A percentile compares a stretch with the other conserved stretches of the same genome.
Evolutionary conservation across 2,113 vertebrate species (phyloP).

Genomic region (Pholis gunnellus): DNA sequence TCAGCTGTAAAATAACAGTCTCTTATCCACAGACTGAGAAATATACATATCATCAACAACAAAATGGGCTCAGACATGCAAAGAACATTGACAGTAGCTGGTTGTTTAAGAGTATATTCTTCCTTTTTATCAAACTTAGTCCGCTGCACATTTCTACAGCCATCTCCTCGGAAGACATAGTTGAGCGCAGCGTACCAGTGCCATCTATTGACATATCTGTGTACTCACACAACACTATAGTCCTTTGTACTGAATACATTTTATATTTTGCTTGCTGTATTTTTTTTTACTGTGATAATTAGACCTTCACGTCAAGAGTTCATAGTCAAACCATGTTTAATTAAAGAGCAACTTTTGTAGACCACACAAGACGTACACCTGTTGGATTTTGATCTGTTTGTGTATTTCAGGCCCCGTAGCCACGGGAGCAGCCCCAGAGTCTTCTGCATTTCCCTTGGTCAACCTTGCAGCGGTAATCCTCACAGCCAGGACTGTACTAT

Average conservation of each 20-base stretch:
- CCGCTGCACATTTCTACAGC: background rate
- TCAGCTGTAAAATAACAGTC: slow-evolving; percentile 25
- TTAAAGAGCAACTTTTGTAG: background rate
- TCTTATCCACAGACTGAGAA: slow-evolving; percentile 10
- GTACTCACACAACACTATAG: slow-evolving; percentile 18
- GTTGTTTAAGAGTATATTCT: slow-evolving; percentile 32
- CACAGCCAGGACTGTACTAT: slow-evolving; percentile 88
- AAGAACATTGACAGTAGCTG: slow-evolving; percentile 29
- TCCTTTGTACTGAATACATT: background rate
- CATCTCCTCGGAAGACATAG: background rate
- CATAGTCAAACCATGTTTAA: background rate
- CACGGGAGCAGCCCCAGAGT: slow-evolving; percentile 85
- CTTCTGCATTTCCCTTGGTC: slow-evolving; percentile 84
- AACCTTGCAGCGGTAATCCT: slow-evolving; percentile 88
- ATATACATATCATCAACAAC: slow-evolving; percentile 31
- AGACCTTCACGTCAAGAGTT: background rate
- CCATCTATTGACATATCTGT: slow-evolving; percentile 56
- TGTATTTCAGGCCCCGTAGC: slow-evolving; percentile 87
- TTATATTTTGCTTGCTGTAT: background rate
- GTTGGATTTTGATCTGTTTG: slow-evolving; percentile 20
- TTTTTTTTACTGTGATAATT: slow-evolving; percentile 7
- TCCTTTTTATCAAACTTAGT: slow-evolving; percentile 9
- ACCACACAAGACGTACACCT: background rate
- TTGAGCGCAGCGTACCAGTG: slow-evolving; percentile 43
- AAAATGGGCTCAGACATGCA: slow-evolving; percentile 19